Conservation (phyloP, 2,797 vertebrate genomes). For the Lophotriccus pileatus region DNA sequence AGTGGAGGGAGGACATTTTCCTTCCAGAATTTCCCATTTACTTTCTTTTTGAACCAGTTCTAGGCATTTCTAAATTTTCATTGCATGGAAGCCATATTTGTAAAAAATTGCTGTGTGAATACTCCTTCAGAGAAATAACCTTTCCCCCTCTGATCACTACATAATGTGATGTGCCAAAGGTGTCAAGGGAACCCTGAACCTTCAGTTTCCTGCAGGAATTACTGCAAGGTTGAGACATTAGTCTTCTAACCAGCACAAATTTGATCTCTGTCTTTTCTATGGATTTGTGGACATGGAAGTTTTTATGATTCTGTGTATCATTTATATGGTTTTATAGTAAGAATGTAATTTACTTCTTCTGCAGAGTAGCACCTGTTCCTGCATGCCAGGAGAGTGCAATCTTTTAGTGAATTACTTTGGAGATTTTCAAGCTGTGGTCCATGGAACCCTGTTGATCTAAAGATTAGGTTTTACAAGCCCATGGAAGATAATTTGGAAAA, state of each 20-base stretch:
- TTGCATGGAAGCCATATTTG: not conserved
- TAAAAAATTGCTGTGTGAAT: not conserved
- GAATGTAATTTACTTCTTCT: not conserved
- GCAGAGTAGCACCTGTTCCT: not conserved
- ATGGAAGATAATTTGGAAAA: constrained; percentile 27
- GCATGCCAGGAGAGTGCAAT: not conserved
- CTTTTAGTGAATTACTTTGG: not conserved
- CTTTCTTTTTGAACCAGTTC: not conserved
- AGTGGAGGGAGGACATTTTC: not conserved
- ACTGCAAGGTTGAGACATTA: not conserved
- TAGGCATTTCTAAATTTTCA: not conserved
- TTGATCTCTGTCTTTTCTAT: not conserved
- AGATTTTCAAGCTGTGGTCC: constrained; percentile 39
- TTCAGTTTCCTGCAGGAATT: not conserved
- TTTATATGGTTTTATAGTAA: not conserved
- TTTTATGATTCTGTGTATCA: not conserved
- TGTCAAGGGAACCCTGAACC: not conserved
- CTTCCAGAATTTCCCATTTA: not conserved
- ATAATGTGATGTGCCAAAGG: not conserved
- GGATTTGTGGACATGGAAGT: not conserved
- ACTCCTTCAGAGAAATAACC: not conserved
- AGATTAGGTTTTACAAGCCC: constrained; percentile 36
- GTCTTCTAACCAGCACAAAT: not conserved
- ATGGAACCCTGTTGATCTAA: constrained; percentile 1
- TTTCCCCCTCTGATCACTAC: not conserved